Conservation (phyloP, 2,797 vertebrate genomes). For the Emydoidea blandingii region DNA sequence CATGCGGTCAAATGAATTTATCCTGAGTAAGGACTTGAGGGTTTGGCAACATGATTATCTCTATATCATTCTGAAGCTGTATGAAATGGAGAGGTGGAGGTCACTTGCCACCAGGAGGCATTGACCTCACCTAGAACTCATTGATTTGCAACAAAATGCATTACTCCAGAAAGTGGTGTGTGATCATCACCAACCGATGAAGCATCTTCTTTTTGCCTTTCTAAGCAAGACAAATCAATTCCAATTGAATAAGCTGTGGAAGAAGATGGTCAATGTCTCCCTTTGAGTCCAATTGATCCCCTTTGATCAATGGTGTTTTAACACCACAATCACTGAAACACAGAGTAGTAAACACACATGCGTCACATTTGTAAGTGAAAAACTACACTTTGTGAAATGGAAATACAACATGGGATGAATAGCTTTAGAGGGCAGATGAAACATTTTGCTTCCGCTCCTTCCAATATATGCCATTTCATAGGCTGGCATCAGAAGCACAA, state of each 20-base stretch:
- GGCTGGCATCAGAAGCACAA: background rate
- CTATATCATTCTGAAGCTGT: background rate
- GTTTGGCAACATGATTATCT: background rate
- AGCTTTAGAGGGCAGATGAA: background rate
- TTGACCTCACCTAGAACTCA: background rate
- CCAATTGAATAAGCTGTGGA: background rate
- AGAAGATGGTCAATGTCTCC: background rate
- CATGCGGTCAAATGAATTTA: background rate
- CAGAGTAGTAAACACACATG: background rate
- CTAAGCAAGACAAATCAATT: background rate
- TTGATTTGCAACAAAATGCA: background rate
- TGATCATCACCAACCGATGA: background rate
- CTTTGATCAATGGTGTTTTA: background rate
- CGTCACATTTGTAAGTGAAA: background rate
- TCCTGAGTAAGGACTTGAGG: background rate
- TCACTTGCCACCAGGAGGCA: background rate
- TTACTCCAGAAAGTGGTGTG: background rate
- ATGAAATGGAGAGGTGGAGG: rapidly evolving
- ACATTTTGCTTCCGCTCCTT: background rate
- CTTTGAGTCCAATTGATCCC: background rate
- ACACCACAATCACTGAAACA: background rate
- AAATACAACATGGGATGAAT: background rate
- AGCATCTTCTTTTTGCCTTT: background rate
- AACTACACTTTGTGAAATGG: background rate
- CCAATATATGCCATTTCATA: background rate